Evolutionary conservation across 2,797 vertebrate genomes (phyloP), one percentile per base, ranked within the genome.

Genomic region (Acipenser oxyrinchus): DNA sequence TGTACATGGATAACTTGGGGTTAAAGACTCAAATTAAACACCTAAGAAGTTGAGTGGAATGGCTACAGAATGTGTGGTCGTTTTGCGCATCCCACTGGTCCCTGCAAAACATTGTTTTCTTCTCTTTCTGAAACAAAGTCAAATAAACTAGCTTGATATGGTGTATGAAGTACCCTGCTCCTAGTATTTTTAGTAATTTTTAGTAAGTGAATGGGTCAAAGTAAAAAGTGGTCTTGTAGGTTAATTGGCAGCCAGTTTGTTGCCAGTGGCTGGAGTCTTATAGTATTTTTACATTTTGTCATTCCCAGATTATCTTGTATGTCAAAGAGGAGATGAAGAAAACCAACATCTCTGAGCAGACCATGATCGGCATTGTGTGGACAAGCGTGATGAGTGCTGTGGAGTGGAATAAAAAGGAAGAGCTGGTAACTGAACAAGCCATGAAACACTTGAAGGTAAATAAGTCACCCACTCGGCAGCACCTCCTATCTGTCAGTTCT

Each of bases 381-480:
- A 93, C 90, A 63, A 95, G 93, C 67, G 89, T 97, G 18, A 98
- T 98, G 95, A 96, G 93, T 82, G 92, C 84, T 0, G 93, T 97
- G 71, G 95, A 98, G 71, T 98, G 95, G 95, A 97, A 97, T 86
- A 96, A 98, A 85, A 98, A 98, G 67, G 95, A 98, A 81, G 95
- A 97, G 89, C 91, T 98, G 76, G 94, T 98, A 83, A 94, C 93
- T 59, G 95, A 97, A 84, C 95, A 97, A 93, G 95, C 95, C 92
- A 97, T 97, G 88, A 98, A 97, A 92, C 95, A 90, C 87, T 93
- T 97, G 90, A 98, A 97, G 95, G 95, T 98, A 84, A 82, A 63
- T 4, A 37, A 37, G 37, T 37, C 37, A 37, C 37, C 37, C 37
- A 37, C 37, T 37, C 5, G 37, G 37, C 37, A 37, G 37, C 37